Base-by-base conservation (phyloP, 35 echinoderm and acorn worm species). In the Nesometra sesokonis region DNA sequence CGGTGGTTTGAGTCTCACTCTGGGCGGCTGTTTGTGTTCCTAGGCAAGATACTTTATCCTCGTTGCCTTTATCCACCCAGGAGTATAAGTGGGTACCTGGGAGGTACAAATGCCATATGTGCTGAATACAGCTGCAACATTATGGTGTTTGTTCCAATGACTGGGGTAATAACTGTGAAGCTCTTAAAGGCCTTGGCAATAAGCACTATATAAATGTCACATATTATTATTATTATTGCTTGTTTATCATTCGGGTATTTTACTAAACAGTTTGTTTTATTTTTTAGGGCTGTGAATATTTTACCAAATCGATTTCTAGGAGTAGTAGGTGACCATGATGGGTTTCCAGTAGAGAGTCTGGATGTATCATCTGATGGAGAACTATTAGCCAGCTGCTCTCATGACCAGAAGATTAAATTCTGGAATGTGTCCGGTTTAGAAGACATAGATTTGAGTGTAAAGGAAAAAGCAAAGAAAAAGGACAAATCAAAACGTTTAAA, bases 321-420 rank as follows among this genome's bases (percentile, higher is more conserved):
- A 31, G 88, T 97, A 4, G 84, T 97, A 40, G 95, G 95, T 23
- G 95, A 97, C 37, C 95, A 97, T 32, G 85, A 84, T 30, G 92
- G 90, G 31, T 86, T 93, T 32, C 95, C 95, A 11, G 78, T 97
- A 4, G 93, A 93, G 34, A 84, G 77, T 31, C 36, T 97, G 17
- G 87, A 89, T 0, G 77, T 97, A 5, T 86, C 93, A 0, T 35
- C 35, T 21, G 95, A 93, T 46, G 80, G 89, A 11, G 34, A 57
- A 17, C 32, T 91, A 36, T 86, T 97, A 23, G 85, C 87, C 0
- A 93, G 92, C 33, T 91, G 92, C 30, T 87, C 92, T 11, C 89
- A 92, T 35, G 95, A 97, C 52, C 92, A 97, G 31, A 94, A 84
- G 47, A 97, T 97, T 47, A 93, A 93, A 90, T 97, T 97, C 82